Base-by-base conservation (phyloP, 2,888 invertebrate genomes). In the Drosophila rellima region DNA sequence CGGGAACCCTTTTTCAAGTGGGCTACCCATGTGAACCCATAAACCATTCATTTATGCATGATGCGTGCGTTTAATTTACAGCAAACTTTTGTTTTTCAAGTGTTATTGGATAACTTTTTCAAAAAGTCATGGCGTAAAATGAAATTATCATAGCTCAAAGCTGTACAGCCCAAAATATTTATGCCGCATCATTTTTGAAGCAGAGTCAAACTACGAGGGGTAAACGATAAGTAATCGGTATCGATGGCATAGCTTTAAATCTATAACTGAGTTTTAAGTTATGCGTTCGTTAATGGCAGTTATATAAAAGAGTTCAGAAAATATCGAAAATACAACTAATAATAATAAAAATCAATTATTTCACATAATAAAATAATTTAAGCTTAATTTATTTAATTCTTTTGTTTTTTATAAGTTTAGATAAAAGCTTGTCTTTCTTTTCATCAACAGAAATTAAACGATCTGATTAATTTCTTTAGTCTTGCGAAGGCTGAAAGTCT, bases 1-100 rank as follows among this genome's bases (percentile, higher is more conserved):
- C 81, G 78, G 59, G 62, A 44, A 63, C 48, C 88, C 84, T 76
- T 85, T 81, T 80, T 76, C 66, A 71, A 87, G 84, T 87, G 78
- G 50, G 44, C 50, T 61, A 44, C 54, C 17, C 56, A 63, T 63
- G 40, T 57, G 48, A 35, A 35, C 55, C 60, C 78, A 78, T 55
- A 69, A 61, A 8, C 59, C 74, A 66, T 68, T 71, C 78, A 70
- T 74, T 78, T 70, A 66, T 74, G 70, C 78, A 70, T 66, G 74
- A 70, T 78, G 76, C 65, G 60, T 74, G 70, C 61, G 73, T 83
- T 80, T 86, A 39, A 86, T 83, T 82, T 74, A 71, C 51, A 51
- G n/a, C 64, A 72, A 79, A 83, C 47, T 82, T 81, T 71, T 78
- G 54, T 65, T 70, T 52, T 39, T 60, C 69, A 75, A 82, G 85